Evolutionary conservation across 1,140 invertebrate genomes (phyloP).

Genomic region (Caenorhabditis briggsae): DNA sequence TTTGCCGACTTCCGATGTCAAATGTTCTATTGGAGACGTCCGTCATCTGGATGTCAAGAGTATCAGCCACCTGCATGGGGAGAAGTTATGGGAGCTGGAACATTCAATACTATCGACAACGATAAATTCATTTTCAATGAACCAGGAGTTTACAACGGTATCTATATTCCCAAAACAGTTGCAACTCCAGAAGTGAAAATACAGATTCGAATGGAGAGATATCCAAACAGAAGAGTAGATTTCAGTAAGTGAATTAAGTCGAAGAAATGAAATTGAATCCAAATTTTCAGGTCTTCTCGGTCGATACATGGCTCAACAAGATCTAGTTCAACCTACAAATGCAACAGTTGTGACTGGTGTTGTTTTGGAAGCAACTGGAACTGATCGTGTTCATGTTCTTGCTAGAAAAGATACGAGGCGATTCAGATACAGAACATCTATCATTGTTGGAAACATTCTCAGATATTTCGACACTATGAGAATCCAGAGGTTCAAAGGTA

Average conservation of each 20-base stretch:
- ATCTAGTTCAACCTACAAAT: conserved; percentile 77
- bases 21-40: conserved; percentile 77
- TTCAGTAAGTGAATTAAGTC: conserved; percentile 67
- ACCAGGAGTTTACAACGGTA: conserved; percentile 75
- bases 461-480: conserved; percentile 77
- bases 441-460: conserved; percentile 77
- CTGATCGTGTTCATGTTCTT: conserved; percentile 76
- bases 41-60: conserved; percentile 76
- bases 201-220: conserved; percentile 75
- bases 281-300: conserved; percentile 72
- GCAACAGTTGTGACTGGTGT: conserved; percentile 78
- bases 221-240: conserved; percentile 76
- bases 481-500: conserved; percentile 75
- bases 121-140: conserved; percentile 78
- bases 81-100: conserved; percentile 69
- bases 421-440: conserved; percentile 76
- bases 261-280: not conserved
- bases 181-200: conserved; percentile 76
- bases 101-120: conserved; percentile 76
- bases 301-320: conserved; percentile 74
- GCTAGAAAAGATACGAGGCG: conserved; percentile 75
- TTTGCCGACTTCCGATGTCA: conserved; percentile 77
- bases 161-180: conserved; percentile 77
- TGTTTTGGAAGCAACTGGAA: conserved; percentile 76
- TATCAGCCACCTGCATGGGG: conserved; percentile 76